Base-by-base conservation (phyloP, 2,113 vertebrate species). In the Perca fluviatilis region DNA sequence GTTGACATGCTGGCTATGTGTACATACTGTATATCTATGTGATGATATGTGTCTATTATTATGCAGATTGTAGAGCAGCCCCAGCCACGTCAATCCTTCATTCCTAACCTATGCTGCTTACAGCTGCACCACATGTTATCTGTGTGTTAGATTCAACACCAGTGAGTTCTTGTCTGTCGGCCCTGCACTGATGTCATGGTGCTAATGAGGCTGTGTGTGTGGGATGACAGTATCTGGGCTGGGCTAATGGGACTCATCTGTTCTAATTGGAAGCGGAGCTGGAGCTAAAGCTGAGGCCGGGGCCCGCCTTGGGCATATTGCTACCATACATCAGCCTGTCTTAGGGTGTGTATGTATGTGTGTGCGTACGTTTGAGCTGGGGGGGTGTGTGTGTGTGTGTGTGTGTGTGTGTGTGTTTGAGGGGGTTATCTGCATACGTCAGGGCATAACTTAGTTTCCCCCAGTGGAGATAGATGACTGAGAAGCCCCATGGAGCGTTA, bases 311-410 rank as follows among this genome's bases (percentile, higher is more conserved):
- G 90, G 94, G 94, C 94, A 96, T 96, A 96, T 95, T 96, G 93
- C 94, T 93, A 60, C 91, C 91, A 96, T 95, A 96, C 91, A 96
- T 96, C 95, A 96, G 94, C 91, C 94, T 94, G 92, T 93, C 93
- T 87, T 77, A 85, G 67, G 74, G 53, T 71, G 82, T 82, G 72
- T 74, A 21, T 74, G 69, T 68, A 43, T 60, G 57, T 78, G 54
- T 23, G 40, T 84, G 63, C 30, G 57, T 78, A 54, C 23, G 40
- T 85, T 56, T 68, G 6, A 56, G 76, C 46, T 74, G 78, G 43
- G 5, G 71, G 62, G 79, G 46, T 86, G 49, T 74, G 76, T 78
- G 83, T 78, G 67, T 57, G 66, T 80, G 84, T 69, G 62, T 82
- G 62, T 82, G 56, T 84, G 49, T 74, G 76, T 75, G 86, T 78